Evolutionary conservation across 2,113 vertebrate genomes (phyloP).

Genomic region (Micronycteris hirsuta): DNA sequence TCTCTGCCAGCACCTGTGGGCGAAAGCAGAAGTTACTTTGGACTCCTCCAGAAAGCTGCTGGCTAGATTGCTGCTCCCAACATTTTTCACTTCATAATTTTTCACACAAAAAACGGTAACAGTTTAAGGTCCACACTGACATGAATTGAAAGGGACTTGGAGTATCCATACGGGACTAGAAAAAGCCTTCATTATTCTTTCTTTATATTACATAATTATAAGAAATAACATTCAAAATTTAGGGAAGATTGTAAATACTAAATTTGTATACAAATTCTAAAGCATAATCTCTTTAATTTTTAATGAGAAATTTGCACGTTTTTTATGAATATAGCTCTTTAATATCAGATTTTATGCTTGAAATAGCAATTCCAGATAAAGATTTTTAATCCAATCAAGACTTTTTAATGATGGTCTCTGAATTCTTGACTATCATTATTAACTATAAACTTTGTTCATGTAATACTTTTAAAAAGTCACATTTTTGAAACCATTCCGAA

Average conservation of each 20-base stretch:
- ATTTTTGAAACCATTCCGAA: background rate
- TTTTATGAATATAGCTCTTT: conserved; percentile 36
- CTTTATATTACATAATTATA: background rate
- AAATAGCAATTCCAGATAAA: conserved; percentile 8
- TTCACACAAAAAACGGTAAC: background rate
- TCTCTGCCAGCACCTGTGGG: background rate
- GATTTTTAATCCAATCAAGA: background rate
- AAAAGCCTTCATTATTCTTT: background rate
- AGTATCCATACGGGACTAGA: background rate
- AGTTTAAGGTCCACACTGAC: background rate
- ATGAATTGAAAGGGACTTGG: background rate
- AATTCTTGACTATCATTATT: background rate
- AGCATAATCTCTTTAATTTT: conserved; percentile 33
- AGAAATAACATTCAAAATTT: conserved; percentile 34
- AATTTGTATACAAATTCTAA: background rate
- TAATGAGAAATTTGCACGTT: conserved; percentile 40
- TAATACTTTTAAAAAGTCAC: background rate
- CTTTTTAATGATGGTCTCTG: background rate
- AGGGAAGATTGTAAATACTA: background rate
- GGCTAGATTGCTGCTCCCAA: background rate
- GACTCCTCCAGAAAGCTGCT: background rate
- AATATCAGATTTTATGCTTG: conserved; percentile 4
- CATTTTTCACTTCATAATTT: background rate
- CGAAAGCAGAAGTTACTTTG: background rate
- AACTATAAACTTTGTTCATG: background rate